Conservation (phyloP, 1,140 invertebrate genomes). For the Planococcus citri region DNA sequence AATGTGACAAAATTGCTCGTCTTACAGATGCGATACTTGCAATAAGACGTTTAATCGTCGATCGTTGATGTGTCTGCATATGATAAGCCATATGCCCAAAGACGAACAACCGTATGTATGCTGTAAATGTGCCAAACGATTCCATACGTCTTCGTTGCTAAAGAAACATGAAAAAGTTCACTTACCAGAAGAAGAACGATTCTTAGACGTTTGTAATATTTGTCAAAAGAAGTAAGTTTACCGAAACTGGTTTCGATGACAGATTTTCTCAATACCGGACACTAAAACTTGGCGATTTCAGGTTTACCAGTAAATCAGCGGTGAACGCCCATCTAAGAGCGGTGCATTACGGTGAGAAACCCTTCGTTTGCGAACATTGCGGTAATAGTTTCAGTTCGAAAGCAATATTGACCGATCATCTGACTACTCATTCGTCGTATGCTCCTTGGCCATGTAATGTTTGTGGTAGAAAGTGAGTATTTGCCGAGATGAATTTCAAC, state of each 20-base stretch:
- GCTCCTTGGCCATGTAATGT: slow-evolving; percentile 35
- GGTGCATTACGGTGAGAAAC: slow-evolving; percentile 35
- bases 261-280: too few species aligned
- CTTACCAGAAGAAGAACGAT: slow-evolving; percentile 33
- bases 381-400: slow-evolving; percentile 36
- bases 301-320: slow-evolving; percentile 28
- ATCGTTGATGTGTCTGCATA: slow-evolving; percentile 22
- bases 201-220: slow-evolving; percentile 32
- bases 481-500: neutral
- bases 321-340: slow-evolving; percentile 34
- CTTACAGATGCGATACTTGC: slow-evolving; percentile 25
- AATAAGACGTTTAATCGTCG: slow-evolving; percentile 23
- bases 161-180: slow-evolving; percentile 35
- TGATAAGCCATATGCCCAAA: slow-evolving; percentile 26
- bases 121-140: slow-evolving; percentile 33
- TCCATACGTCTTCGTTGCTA: slow-evolving; percentile 33
- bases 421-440: slow-evolving; percentile 37
- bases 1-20: too few species aligned
- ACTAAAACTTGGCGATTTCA: too few species aligned
- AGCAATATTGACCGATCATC: slow-evolving; percentile 37
- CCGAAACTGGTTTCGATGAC: neutral
- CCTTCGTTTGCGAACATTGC: slow-evolving; percentile 38
- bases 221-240: slow-evolving; percentile 23
- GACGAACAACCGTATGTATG: slow-evolving; percentile 33
- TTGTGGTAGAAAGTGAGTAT: slow-evolving; percentile 33